Base-by-base conservation (phyloP, 2,888 invertebrate species). In the Heteromurus nitidus region DNA sequence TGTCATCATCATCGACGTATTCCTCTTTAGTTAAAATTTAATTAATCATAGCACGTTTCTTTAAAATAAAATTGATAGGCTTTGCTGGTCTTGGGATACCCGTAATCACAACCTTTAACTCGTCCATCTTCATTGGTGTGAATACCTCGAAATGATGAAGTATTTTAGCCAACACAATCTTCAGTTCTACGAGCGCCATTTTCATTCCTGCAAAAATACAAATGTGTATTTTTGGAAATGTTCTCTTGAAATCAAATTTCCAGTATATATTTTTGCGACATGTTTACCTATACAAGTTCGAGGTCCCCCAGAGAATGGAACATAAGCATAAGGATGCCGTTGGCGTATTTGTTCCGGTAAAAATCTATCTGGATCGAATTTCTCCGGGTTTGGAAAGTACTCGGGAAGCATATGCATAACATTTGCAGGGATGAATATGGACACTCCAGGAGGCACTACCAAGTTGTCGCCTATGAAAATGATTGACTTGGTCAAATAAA, bases 321-420 rank as follows among this genome's bases (percentile, higher is more conserved):
- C 87, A 80, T 89, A 90, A 1, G 89, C 88, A 74, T 88, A 89
- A 0, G 89, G 89, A 86, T 91, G 90, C 44, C 91, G 88, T 1
- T 88, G 88, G 2, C 76, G 81, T 1, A 84, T 83, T 73, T 90
- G 89, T 82, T 91, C 90, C 1, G 89, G 88, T 18, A 90, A 87
- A 87, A 91, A 91, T 55, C 91, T 87, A 82, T 91, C 90, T 0
- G 91, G 91, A 81, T 91, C 89, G 87, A 90, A 91, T 55, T 85
- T 88, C 64, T 91, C 90, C 0, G 91, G 91, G 69, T 91, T 88
- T 0, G 90, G 89, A 86, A 89, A 91, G 73, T 88, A 88, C 22
- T 88, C 87, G 2, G 89, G 89, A 87, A 91, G 89, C 20, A 89
- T 87, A 84, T 91, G 91, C n/a, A 90, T 84, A 75, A 88, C 86